phyloP scores from a whole-genome alignment of 2,113 vertebrate species.

The Coracopsis vasa region DNA sequence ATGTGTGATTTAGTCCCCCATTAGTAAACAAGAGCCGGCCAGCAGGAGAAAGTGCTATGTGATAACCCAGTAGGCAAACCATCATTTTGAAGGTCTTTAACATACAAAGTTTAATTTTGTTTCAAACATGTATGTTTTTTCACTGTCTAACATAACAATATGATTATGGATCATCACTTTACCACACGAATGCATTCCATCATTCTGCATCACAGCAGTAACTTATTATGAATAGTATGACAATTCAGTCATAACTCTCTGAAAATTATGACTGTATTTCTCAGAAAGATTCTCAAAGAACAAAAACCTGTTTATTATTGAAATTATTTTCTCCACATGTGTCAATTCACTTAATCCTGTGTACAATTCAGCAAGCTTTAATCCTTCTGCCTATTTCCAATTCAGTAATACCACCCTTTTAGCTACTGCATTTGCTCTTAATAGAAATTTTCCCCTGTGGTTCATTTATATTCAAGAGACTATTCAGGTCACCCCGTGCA shows the following conservation, averaged over 20 bases:
- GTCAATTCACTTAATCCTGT: constrained; percentile 31
- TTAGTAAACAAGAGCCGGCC: not conserved
- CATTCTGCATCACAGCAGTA: not conserved
- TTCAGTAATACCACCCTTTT: constrained; percentile 38
- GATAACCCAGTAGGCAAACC: not conserved
- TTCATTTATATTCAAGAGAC: constrained; percentile 55
- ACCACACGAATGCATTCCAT: not conserved
- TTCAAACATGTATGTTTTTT: not conserved
- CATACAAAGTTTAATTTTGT: not conserved
- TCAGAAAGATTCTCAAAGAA: not conserved
- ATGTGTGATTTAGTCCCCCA: not conserved
- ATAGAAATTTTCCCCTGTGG: constrained; percentile 47
- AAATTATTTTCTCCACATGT: not conserved
- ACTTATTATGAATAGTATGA: not conserved
- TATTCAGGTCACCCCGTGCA: constrained; percentile 41
- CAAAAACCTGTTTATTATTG: not conserved
- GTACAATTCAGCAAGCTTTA: constrained; percentile 35
- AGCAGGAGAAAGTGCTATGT: not conserved
- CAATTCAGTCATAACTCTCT: not conserved
- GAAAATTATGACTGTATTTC: not conserved
- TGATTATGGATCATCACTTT: not conserved
- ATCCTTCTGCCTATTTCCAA: constrained; percentile 43
- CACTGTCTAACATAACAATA: not conserved
- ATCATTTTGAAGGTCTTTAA: not conserved
- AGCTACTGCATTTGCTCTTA: constrained; percentile 34